Percentiles rank a stretch among this genome's conserved stretches.
phyloP scores from a whole-genome alignment of 2,113 vertebrate species.

The Taxidea taxus region DNA sequence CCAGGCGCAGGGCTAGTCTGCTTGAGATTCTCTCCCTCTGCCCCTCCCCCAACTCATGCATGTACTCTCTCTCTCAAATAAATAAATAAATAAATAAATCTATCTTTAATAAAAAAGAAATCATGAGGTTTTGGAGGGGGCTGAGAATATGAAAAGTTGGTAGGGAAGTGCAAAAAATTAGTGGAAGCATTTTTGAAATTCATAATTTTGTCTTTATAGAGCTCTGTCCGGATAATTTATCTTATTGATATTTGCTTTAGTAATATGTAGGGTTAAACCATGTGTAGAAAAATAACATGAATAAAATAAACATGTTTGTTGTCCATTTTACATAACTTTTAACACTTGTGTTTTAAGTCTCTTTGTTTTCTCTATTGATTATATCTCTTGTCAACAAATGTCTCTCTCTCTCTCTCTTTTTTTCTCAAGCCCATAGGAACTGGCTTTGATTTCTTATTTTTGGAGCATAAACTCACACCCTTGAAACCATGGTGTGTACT shows the following conservation, averaged over 20 bases:
- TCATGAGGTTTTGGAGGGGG: not conserved
- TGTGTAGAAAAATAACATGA: not conserved
- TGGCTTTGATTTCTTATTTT: not conserved
- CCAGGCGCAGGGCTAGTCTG: not conserved
- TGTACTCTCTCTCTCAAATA: not conserved
- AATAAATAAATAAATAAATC: not conserved
- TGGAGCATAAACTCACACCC: not conserved
- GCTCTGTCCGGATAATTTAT: not conserved
- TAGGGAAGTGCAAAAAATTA: not conserved
- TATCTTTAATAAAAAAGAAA: not conserved
- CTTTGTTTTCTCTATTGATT: constrained; percentile 5
- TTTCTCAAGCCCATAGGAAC: not conserved
- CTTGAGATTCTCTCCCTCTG: not conserved
- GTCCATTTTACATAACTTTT: not conserved
- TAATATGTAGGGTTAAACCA: not conserved
- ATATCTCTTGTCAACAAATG: not conserved
- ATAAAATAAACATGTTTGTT: not conserved
- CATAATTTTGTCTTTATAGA: not conserved
- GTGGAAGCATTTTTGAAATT: not conserved
- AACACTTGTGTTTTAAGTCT: not conserved
- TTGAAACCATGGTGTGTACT: not conserved
- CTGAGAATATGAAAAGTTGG: not conserved
- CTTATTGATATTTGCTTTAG: not conserved
- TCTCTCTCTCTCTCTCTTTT: not conserved
- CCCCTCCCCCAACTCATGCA: not conserved